These are phyloP conservation scores for Xenus cinereus DNA, from an alignment of 2,113 vertebrate species.

Conservation along the genomic window DNA sequence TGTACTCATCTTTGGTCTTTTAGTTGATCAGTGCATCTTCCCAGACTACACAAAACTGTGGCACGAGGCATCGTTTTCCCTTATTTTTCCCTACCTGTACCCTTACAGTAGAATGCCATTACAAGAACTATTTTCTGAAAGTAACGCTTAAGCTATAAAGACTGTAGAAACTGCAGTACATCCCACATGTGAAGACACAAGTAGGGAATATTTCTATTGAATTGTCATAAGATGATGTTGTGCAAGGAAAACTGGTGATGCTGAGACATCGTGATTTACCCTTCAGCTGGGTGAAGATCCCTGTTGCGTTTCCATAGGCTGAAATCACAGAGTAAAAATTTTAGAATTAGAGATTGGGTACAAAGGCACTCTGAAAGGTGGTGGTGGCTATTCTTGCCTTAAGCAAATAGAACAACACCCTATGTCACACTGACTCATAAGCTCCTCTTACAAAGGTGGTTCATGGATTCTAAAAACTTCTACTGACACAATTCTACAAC, in stretches of 20 bases:
- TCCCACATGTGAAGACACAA: neutral
- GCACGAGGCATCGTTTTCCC: neutral
- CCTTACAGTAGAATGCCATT: neutral
- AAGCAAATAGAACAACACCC: neutral
- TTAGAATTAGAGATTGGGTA: neutral
- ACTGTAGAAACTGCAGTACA: neutral
- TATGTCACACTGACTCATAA: fast-evolving
- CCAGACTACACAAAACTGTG: neutral
- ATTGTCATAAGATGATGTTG: fast-evolving
- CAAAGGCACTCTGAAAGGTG: neutral
- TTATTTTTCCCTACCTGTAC: neutral
- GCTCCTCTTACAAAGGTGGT: neutral
- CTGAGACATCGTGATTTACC: neutral
- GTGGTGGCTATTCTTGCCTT: neutral
- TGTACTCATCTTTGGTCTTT: neutral
- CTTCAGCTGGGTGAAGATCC: neutral
- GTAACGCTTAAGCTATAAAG: neutral
- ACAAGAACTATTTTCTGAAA: neutral
- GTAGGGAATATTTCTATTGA: neutral
- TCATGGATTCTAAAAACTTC: neutral
- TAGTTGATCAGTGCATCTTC: neutral
- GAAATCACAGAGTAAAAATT: neutral
- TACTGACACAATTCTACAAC: neutral
- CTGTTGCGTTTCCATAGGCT: neutral
- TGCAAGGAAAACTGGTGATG: neutral